Percentiles rank a stretch among this genome's conserved stretches.
These are phyloP conservation scores for Protobothrops flavoviridis DNA, from an alignment of 2,113 vertebrate species.

Conservation along the genomic window DNA sequence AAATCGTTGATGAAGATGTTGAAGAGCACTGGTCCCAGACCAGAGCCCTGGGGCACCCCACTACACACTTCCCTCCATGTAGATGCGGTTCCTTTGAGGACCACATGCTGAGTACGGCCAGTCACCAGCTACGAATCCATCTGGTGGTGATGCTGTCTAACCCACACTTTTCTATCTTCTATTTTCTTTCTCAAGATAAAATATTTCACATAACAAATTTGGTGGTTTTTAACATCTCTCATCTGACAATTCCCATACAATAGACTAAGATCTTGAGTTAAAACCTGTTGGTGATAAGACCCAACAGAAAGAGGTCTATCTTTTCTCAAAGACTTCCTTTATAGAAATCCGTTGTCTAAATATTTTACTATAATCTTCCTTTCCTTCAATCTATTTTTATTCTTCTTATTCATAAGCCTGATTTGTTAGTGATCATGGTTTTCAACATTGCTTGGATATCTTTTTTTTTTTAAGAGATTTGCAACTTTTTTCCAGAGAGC, in stretches of 20 bases:
- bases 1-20: too few species aligned
- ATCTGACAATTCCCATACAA: not conserved
- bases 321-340: not conserved
- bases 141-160: too few species aligned
- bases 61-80: too few species aligned
- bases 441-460: not conserved
- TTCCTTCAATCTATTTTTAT: not conserved
- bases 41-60: too few species aligned
- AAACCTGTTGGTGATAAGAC: not conserved
- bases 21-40: too few species aligned
- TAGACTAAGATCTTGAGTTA: not conserved
- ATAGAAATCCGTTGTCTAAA: not conserved
- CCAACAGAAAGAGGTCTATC: not conserved
- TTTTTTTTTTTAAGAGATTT: not conserved
- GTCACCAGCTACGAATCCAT: too few species aligned
- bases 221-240: not conserved
- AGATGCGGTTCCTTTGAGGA: too few species aligned
- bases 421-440: not conserved
- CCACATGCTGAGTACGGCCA: too few species aligned
- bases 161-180: too few species aligned
- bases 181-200: not conserved
- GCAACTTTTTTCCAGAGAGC: not conserved
- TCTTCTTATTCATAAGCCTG: not conserved
- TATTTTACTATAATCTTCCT: not conserved
- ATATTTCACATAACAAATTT: not conserved